These are phyloP conservation scores for Andricus quercusramuli DNA, from an alignment of 2,888 invertebrate species.

Conservation along the genomic window DNA sequence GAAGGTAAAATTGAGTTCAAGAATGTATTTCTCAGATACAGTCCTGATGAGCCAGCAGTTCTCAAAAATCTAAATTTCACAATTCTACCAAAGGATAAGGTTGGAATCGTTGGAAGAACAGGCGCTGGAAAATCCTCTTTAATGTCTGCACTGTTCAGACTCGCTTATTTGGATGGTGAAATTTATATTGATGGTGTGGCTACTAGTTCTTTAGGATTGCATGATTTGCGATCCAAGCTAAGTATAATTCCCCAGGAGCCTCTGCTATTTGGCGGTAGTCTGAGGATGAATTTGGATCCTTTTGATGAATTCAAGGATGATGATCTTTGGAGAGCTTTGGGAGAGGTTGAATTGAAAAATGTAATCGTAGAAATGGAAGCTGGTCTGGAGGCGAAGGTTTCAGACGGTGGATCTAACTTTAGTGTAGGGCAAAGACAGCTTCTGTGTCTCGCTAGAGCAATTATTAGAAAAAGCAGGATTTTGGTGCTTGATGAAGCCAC, in stretches of 20 bases:
- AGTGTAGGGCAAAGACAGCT: conserved; percentile 95
- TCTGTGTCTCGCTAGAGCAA: conserved; percentile 81
- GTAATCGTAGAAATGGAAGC: conserved; percentile 81
- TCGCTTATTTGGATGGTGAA: conserved; percentile 84
- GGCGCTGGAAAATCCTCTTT: conserved; percentile 87
- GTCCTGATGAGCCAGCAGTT: conserved; percentile 72
- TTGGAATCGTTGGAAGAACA: conserved; percentile 85
- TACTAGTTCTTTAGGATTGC: conserved; percentile 81
- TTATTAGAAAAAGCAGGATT: conserved; percentile 73
- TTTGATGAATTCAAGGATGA: conserved; percentile 81
- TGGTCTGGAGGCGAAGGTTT: conserved; percentile 85
- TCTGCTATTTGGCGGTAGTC: conserved; percentile 80
- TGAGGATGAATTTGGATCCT: conserved; percentile 85
- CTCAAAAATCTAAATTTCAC: conserved; percentile 80
- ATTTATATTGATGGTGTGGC: conserved; percentile 75
- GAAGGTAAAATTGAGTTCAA: conserved; percentile 80
- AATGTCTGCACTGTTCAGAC: conserved; percentile 84
- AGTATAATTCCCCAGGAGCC: conserved; percentile 85
- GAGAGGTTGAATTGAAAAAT: conserved; percentile 87
- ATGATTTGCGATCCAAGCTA: conserved; percentile 82
- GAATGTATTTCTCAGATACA: conserved; percentile 81
- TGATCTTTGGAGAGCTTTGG: conserved; percentile 80
- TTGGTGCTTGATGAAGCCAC: conserved; percentile 87
- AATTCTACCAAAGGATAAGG: conserved; percentile 81
- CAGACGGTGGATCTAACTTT: conserved; percentile 90